Base-by-base conservation (phyloP, 1,140 invertebrate genomes). In the Drosophila suzukii region DNA sequence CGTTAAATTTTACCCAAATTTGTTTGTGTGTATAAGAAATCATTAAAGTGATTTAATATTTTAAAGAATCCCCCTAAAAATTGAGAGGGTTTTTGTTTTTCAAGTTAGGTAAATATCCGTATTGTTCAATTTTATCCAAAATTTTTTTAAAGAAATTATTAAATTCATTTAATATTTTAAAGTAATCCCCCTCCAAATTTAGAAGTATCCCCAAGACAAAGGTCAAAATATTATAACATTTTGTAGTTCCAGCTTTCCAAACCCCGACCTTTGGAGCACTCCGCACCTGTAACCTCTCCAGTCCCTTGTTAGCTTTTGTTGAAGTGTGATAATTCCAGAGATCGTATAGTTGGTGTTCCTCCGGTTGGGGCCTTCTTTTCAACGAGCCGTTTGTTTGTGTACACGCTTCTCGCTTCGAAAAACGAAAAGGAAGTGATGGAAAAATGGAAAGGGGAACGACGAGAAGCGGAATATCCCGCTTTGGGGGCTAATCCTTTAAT, bases 241-340 rank as follows among this genome's bases (percentile, higher is more conserved):
- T 27, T 27, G 27, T 27, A 27, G 27, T 27, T 27, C 27, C 27
- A 39, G 12, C 3, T 13, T 6, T 7, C 7, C 8, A 4, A n/a
- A 11, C 17, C 27, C 15, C 50, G 15, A 20, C 13, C 0, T 43
- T 17, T 3, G 7, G 5, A 13, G 17, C 46, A 13, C 10, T 39
- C 30, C 36, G 53, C 44, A 39, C 51, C 51, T 72, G 58, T 6
- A 10, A 6, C 3, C 20, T 34, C 53, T n/a, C 3, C 46, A 30
- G 62, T 51, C 46, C 47, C 54, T 73, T 46, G 50, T 50, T 62
- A 57, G 58, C 65, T 65, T 86, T 88, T 72, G 79, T 71, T 89
- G 84, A 88, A 88, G 83, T 88, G 83, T 81, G 84, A 88, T 89
- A 89, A 89, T 88, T 79, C 79, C 78, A 59, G 57, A 75, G 77